Conservation (phyloP, 2,113 vertebrate species). For the Elephas maximus region DNA sequence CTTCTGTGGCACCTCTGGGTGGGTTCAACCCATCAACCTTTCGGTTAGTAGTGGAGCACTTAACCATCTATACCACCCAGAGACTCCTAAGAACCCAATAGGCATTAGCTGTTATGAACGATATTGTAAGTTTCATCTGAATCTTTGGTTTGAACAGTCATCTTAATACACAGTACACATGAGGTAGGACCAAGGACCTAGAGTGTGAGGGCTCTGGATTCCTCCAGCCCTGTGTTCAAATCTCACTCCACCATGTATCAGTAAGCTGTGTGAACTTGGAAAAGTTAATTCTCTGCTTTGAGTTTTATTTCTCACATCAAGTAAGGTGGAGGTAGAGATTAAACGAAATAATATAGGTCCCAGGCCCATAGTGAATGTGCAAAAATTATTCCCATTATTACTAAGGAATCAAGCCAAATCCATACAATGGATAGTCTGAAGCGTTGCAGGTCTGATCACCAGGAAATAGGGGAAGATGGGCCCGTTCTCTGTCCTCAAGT, state of each 20-base stretch:
- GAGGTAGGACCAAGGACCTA: neutral
- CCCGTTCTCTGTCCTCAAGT: neutral
- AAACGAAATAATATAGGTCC: neutral
- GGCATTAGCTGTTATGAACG: neutral
- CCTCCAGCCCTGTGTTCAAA: neutral
- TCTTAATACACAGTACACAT: fast-evolving
- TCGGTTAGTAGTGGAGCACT: neutral
- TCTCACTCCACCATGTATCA: neutral
- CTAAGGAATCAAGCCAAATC: neutral
- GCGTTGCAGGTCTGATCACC: neutral
- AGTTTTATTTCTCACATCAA: neutral
- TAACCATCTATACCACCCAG: neutral
- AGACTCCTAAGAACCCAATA: neutral
- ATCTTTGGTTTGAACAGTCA: neutral
- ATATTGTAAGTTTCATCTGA: neutral
- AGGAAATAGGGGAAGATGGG: neutral
- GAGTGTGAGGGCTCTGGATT: neutral
- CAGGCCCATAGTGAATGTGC: neutral
- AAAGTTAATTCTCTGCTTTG: neutral
- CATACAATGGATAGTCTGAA: neutral
- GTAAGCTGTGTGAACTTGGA: neutral
- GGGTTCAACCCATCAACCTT: neutral
- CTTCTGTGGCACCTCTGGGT: neutral
- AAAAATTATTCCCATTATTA: neutral
- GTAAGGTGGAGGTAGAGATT: neutral